A percentile compares a stretch with the other conserved stretches of the same genome.
These are phyloP conservation scores for Ctenicera cuprea DNA, from an alignment of 2,888 invertebrate genomes.

Conservation along the genomic window DNA sequence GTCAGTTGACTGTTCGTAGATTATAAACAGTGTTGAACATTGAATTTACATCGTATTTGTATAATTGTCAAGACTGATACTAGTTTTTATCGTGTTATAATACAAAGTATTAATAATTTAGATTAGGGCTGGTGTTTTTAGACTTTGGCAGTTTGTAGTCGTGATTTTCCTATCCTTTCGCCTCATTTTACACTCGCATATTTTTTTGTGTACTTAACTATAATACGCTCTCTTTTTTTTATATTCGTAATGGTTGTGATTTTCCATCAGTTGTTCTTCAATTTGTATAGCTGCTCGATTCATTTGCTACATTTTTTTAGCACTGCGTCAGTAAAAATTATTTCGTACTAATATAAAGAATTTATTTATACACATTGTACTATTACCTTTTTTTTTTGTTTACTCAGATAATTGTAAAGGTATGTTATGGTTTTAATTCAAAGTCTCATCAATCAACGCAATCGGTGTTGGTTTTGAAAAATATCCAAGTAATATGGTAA, in stretches of 20 bases:
- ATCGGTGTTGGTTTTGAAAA: too few species aligned
- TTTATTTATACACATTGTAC: too few species aligned
- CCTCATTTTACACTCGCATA: conserved; percentile 36
- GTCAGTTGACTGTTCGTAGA: conserved; percentile 71
- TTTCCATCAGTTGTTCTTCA: conserved; percentile 18
- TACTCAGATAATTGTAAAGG: too few species aligned
- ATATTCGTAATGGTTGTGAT: conserved; percentile 49
- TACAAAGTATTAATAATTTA: conserved; percentile 69
- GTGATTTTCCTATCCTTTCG: conserved; percentile 48
- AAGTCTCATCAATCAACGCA: too few species aligned
- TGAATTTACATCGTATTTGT: conserved; percentile 70
- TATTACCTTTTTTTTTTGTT: too few species aligned
- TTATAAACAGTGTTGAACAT: conserved; percentile 69
- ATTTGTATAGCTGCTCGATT: background rate
- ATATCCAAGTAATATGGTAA: too few species aligned
- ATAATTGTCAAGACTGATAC: conserved; percentile 72
- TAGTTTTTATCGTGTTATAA: conserved; percentile 71
- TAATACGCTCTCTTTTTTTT: conserved; percentile 36
- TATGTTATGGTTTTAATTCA: background rate
- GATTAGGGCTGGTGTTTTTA: conserved; percentile 68
- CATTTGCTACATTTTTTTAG: background rate
- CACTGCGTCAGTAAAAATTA: background rate
- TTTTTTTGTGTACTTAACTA: conserved; percentile 45
- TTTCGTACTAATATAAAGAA: conserved; percentile 4
- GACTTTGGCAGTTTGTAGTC: conserved; percentile 56